Evolutionary conservation across 2,797 vertebrate species (phyloP).

Genomic region (Mionectes olivaceus): DNA sequence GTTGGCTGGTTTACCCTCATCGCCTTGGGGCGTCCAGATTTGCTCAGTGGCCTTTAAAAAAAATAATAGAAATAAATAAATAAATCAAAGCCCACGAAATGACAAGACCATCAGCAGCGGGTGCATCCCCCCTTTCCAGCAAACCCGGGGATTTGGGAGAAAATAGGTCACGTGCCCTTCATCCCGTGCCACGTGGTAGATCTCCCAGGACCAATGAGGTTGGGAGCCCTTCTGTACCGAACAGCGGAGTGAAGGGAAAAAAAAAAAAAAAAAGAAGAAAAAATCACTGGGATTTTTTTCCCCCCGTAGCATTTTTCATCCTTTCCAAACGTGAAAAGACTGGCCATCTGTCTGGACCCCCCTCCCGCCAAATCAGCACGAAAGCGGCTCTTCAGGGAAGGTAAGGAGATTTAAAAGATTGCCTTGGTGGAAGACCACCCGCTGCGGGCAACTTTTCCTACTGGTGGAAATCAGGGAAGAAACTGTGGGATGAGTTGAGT

Average conservation of each 20-base stretch:
- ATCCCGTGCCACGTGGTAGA: constrained; percentile 82
- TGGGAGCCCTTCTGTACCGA: constrained; percentile 66
- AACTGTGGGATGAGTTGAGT: not conserved
- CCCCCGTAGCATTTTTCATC: constrained; percentile 82
- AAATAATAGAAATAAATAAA: not conserved
- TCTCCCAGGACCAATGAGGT: constrained; percentile 84
- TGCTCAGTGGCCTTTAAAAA: constrained; percentile 70
- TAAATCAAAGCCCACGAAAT: constrained; percentile 63
- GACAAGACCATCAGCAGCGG: constrained; percentile 70
- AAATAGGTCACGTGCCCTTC: constrained; percentile 84
- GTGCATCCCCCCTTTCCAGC: constrained; percentile 71
- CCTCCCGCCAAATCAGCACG: constrained; percentile 46
- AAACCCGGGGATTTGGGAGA: constrained; percentile 78
- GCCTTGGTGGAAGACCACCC: constrained; percentile 33
- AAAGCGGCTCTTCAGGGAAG: constrained; percentile 71
- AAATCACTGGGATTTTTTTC: constrained; percentile 73
- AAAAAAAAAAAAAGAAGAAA: not conserved
- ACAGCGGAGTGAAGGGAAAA: not conserved
- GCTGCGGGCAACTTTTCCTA: not conserved
- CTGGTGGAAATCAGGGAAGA: not conserved
- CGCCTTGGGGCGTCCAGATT: constrained; percentile 71
- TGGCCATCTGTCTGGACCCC: constrained; percentile 78
- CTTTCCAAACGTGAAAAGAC: constrained; percentile 80
- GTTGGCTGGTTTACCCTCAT: not conserved
- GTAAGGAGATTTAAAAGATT: constrained; percentile 74